Evolutionary conservation across 2,888 invertebrate species (phyloP).

Genomic region (Brachycybe producta): DNA sequence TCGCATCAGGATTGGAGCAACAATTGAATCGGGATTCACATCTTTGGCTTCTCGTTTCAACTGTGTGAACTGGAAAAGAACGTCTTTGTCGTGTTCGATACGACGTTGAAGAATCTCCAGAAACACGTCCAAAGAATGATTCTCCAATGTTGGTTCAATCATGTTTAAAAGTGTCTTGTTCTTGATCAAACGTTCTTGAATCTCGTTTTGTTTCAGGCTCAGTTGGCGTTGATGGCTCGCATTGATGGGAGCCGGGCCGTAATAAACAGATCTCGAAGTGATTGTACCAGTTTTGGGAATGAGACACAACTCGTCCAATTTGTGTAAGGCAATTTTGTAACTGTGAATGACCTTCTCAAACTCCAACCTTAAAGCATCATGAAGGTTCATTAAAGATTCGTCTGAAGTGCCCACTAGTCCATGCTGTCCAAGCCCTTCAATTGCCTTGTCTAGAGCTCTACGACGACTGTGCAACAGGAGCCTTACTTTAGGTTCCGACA

Average conservation of each 20-base stretch:
- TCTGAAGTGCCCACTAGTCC: slow-evolving; percentile 53
- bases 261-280: slow-evolving; percentile 32
- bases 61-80: slow-evolving; percentile 52
- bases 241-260: slow-evolving; percentile 55
- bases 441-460: slow-evolving; percentile 64
- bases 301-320: slow-evolving; percentile 49
- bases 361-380: slow-evolving; percentile 43
- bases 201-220: slow-evolving; percentile 67
- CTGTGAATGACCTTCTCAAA: slow-evolving; percentile 70
- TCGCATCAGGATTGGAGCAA: slow-evolving; percentile 42
- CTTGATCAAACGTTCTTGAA: slow-evolving; percentile 78
- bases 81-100: slow-evolving; percentile 83
- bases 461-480: slow-evolving; percentile 53
- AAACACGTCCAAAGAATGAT: slow-evolving; percentile 64
- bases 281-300: slow-evolving; percentile 28
- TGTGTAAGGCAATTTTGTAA: slow-evolving; percentile 73
- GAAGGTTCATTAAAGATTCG: slow-evolving; percentile 41
- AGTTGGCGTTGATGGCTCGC: slow-evolving; percentile 80
- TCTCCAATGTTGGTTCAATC: slow-evolving; percentile 57
- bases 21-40: slow-evolving; percentile 48
- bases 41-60: slow-evolving; percentile 40
- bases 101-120: slow-evolving; percentile 54
- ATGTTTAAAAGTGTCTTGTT: slow-evolving; percentile 70
- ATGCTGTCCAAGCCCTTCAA: slow-evolving; percentile 74
- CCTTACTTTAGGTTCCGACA: slow-evolving; percentile 43